Base-by-base conservation (phyloP, 2,888 invertebrate genomes). In the Lasioglossum villosulum region DNA sequence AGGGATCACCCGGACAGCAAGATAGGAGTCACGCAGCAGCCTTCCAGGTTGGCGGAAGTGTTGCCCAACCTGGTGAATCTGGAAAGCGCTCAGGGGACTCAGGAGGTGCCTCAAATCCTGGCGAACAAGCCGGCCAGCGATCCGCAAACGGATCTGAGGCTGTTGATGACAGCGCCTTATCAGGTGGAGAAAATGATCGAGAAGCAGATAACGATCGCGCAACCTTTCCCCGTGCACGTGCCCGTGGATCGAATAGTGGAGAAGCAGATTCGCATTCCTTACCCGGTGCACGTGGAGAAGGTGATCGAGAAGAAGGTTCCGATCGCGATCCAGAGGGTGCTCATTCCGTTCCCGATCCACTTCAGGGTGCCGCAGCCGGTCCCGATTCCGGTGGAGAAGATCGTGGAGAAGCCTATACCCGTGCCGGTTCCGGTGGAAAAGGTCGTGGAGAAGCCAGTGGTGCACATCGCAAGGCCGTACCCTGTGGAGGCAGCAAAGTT, bases 381-480 rank as follows among this genome's bases (percentile, higher is more conserved):
- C 34, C 96, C 95, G 80, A 95, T 96, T 27, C 71, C 82, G 0
- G 95, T 96, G 0, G 95, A 96, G 85, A 96, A 96, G 79, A 95
- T 97, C 52, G 96, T 97, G 1, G 96, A 96, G 59, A 96, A 96
- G 1, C 95, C 95, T 90, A 95, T 68, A 8, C 88, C 91, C 1
- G 66, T 92, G 37, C 96, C 95, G 80, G 95, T 96, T 30, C 71
- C 82, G 0, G 95, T 96, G 0, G 95, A 96, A 83, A 96, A 96
- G 78, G 95, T 97, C 90, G 95, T 96, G 95, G 97, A 97, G 86
- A 96, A 96, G 88, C 96, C 96, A 1, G 95, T 97, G 83, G 95
- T 97, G 83, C 96, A 96, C 0, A 96, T 96, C 85, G 96, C 96
- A 10, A 96, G 96, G 2, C 96, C 96, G 0, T 93, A 94, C 83